Conservation (phyloP, 2,888 invertebrate species). For the Troides oblongomaculatus region DNA sequence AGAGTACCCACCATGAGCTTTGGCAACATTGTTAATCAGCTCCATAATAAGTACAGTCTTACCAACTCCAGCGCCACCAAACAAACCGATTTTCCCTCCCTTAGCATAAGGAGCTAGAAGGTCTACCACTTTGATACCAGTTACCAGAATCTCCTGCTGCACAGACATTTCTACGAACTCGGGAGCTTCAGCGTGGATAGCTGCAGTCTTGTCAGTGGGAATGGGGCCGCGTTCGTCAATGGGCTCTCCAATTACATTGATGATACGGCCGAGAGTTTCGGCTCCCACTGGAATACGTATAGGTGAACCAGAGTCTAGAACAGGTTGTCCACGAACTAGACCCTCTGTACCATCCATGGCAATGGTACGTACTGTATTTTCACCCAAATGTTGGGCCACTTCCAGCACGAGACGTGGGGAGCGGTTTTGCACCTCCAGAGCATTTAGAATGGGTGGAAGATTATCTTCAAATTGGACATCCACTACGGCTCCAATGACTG, state of each 20-base stretch:
- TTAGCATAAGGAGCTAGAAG: conserved; percentile 95
- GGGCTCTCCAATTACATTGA: conserved; percentile 93
- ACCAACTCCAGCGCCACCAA: conserved; percentile 97
- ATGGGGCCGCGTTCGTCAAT: conserved; percentile 96
- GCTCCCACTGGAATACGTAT: conserved; percentile 96
- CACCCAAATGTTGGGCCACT: conserved; percentile 95
- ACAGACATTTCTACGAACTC: conserved; percentile 95
- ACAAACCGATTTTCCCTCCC: conserved; percentile 96
- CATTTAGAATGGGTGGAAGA: conserved; percentile 96
- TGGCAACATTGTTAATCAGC: conserved; percentile 97
- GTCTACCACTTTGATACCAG: conserved; percentile 97
- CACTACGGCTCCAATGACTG: conserved; percentile 98
- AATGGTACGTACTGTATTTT: conserved; percentile 93
- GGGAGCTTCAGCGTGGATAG: conserved; percentile 95
- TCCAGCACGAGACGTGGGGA: conserved; percentile 89
- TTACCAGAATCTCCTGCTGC: conserved; percentile 93
- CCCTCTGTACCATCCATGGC: conserved; percentile 98
- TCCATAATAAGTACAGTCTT: conserved; percentile 99
- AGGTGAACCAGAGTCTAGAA: conserved; percentile 90
- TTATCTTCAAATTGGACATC: conserved; percentile 97
- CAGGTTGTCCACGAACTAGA: conserved; percentile 90
- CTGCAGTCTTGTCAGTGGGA: conserved; percentile 85
- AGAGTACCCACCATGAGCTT: conserved; percentile 98
- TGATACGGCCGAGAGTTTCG: conserved; percentile 94
- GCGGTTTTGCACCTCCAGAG: conserved; percentile 94